phyloP scores from a whole-genome alignment of 2,113 vertebrate genomes.

The Rana temporaria region DNA sequence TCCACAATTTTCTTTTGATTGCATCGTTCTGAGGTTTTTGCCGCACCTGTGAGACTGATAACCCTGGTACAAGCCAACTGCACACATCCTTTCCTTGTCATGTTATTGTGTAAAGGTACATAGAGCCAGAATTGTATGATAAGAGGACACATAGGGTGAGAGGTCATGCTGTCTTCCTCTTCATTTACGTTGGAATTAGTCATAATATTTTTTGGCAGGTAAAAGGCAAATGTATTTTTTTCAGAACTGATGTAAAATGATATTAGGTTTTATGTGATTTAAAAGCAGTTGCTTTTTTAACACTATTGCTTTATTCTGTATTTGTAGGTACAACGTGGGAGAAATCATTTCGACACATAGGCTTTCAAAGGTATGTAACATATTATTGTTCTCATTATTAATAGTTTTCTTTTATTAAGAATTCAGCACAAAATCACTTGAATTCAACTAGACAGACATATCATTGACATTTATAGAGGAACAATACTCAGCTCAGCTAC shows the following conservation, averaged over 20 bases:
- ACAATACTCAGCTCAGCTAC: no score
- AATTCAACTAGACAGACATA: no score
- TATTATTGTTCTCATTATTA: not conserved
- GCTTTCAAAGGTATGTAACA: constrained; percentile 92
- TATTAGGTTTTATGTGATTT: no score
- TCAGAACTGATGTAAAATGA: no score
- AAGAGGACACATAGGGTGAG: constrained; percentile 9
- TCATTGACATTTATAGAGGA: no score
- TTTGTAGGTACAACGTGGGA: constrained; percentile 90
- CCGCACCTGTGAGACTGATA: not conserved
- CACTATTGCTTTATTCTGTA: constrained; percentile 57
- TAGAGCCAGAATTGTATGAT: not conserved
- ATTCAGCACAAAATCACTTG: not conserved
- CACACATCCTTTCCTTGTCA: not conserved
- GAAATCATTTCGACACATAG: constrained; percentile 92
- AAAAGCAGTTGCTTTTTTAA: not conserved
- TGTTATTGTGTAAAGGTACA: not conserved
- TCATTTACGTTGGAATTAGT: not conserved
- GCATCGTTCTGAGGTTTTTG: not conserved
- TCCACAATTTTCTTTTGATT: not conserved
- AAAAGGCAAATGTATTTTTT: no score
- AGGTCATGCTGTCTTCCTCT: constrained; percentile 1
- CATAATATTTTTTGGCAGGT: not conserved
- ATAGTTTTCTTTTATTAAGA: no score
- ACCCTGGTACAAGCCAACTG: not conserved